Conservation (phyloP, 2,888 invertebrate species). For the Elysia crispata region DNA sequence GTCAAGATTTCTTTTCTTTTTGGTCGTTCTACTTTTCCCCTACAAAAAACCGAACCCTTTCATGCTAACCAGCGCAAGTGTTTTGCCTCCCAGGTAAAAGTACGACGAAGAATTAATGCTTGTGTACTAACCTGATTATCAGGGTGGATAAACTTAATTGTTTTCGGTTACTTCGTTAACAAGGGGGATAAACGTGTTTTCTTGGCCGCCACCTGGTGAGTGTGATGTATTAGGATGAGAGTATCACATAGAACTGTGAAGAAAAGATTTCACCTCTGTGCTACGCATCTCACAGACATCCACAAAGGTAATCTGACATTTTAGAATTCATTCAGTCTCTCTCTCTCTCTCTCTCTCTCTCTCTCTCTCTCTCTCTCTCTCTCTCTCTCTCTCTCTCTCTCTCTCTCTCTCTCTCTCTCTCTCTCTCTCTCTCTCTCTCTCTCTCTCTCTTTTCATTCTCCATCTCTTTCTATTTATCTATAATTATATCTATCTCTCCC, state of each 20-base stretch:
- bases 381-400: conserved; percentile 34
- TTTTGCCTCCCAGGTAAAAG: no score
- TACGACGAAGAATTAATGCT: no score
- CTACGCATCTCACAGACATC: no score
- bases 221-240: neutral
- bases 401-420: conserved; percentile 39
- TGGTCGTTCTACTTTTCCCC: no score
- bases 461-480: conserved; percentile 18
- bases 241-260: no score
- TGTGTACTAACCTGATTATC: neutral
- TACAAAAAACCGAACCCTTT: no score
- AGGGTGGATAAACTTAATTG: neutral
- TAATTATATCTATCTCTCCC: neutral
- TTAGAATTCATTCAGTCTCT: no score
- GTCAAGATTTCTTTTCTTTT: no score
- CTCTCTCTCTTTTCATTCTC: conserved; percentile 1
- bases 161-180: neutral
- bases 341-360: neutral
- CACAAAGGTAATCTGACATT: no score
- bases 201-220: neutral
- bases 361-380: neutral
- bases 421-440: conserved; percentile 13
- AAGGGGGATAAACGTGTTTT: neutral
- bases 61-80: no score
- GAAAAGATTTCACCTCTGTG: no score